Percentiles rank a stretch among this genome's conserved stretches.
Evolutionary conservation across 1,140 invertebrate species (phyloP).

Genomic region (Diplogasteroides magnus): DNA sequence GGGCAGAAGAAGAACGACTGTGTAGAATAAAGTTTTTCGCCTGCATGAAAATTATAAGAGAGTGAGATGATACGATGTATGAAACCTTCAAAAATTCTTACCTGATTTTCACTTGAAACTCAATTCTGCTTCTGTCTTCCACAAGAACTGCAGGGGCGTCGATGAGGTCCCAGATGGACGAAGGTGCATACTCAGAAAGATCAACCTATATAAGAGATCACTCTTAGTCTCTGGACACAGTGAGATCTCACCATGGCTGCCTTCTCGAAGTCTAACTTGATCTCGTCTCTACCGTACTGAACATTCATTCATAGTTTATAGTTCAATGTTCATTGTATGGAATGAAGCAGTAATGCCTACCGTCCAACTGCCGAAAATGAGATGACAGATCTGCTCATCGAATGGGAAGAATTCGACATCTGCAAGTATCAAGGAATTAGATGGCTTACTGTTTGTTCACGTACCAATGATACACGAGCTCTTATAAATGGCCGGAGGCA

Average conservation of each 20-base stretch:
- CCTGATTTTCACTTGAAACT: slow-evolving; percentile 52
- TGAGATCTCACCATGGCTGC: no score
- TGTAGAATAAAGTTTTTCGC: slow-evolving; percentile 39
- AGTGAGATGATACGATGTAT: no score
- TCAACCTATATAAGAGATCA: no score
- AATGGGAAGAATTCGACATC: slow-evolving; percentile 50
- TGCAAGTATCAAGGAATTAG: no score
- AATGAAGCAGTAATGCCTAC: no score
- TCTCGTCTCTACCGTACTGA: slow-evolving; percentile 16
- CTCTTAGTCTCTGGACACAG: no score
- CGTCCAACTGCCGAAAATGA: slow-evolving; percentile 31
- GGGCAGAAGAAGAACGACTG: slow-evolving; percentile 36
- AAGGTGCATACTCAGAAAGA: slow-evolving; percentile 82
- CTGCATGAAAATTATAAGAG: slow-evolving; percentile 4
- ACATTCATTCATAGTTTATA: slow-evolving; percentile 61
- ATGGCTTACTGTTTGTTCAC: no score
- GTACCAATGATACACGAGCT: slow-evolving; percentile 80
- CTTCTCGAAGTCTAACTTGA: slow-evolving; percentile 14
- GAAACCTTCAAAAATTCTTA: slow-evolving; percentile 61
- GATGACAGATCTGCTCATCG: slow-evolving; percentile 26
- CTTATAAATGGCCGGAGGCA: slow-evolving; percentile 94
- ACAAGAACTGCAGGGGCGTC: slow-evolving; percentile 79
- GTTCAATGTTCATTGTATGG: no score
- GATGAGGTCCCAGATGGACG: slow-evolving; percentile 97
- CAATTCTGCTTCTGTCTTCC: slow-evolving; percentile 44